Base-by-base conservation (phyloP, 2,888 invertebrate species). In the Agriopis leucophaearia region DNA sequence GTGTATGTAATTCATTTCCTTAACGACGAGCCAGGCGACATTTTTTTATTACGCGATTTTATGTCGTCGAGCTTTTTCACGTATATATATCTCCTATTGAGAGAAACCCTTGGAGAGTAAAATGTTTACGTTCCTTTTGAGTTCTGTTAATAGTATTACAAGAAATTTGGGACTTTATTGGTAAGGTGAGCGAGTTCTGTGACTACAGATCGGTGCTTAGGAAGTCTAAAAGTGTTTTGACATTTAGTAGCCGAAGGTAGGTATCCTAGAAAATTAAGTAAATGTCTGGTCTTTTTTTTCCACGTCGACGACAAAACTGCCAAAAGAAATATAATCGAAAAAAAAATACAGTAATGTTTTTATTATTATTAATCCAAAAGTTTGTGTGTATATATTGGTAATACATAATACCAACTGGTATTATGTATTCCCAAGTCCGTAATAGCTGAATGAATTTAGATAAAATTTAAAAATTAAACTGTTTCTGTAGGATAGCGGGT, bases 1-100 rank as follows among this genome's bases (percentile, higher is more conserved):
- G 60, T 75, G 67, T 77, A 75, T 78, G 78, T 82, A 78, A 84
- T 83, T 88, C 86, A 87, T 88, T 87, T 87, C 87, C 87, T 86
- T 86, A 86, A 88, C 88, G 85, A 87, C 75, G 79, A 74, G 81
- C 75, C 76, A 77, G 74, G 73, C 75, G 80, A 78, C 78, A 69
- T 71, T 75, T 81, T 80, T 79, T 80, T 81, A 80, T 78, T 76
- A 81, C 78, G 73, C 73, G 76, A 77, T 79, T 80, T 79, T 78
- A 77, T 78, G 80, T 80, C 72, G 77, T 64, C 74, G 74, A 64
- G 69, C 66, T 79, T 54, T 73, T 77, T 73, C 72, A 61, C 70
- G 69, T 67, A 71, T 69, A 75, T 67, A 68, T 73, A 69, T 74
- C 69, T 60, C 73, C 70, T 69, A 75, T 72, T 77, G 72, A 72